phyloP scores from a whole-genome alignment of 1,140 invertebrate species.

The Oryctes rhinoceros region DNA sequence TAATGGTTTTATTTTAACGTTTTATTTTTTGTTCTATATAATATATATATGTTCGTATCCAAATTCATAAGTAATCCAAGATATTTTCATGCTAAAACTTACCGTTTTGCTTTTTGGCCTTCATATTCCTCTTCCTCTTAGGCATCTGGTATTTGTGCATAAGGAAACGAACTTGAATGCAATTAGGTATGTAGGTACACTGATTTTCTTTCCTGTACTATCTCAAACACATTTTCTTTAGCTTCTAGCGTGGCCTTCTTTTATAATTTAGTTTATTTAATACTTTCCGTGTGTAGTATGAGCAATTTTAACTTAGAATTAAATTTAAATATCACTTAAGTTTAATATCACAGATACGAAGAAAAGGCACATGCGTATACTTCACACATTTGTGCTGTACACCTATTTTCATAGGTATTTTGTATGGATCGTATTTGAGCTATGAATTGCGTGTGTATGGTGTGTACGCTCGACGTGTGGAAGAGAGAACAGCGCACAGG shows the following conservation, averaged over 20 bases:
- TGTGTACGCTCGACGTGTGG: background rate
- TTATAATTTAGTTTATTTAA: background rate
- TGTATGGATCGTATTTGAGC: background rate
- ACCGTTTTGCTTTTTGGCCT: slow-evolving; percentile 52
- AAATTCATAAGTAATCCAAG: too few species aligned
- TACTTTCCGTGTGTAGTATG: background rate
- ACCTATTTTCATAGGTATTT: background rate
- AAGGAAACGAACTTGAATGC: too few species aligned
- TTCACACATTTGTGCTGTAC: slow-evolving; percentile 9
- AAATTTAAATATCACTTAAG: slow-evolving; percentile 32
- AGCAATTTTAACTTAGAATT: slow-evolving; percentile 10
- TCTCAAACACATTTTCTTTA: background rate
- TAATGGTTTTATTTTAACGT: too few species aligned
- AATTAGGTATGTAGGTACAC: background rate
- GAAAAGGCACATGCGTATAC: background rate
- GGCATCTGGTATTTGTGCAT: slow-evolving; percentile 46
- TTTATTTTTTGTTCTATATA: too few species aligned
- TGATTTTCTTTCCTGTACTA: background rate
- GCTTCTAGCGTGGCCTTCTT: background rate
- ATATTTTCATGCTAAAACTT: slow-evolving; percentile 6
- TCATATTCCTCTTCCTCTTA: slow-evolving; percentile 49
- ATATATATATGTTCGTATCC: too few species aligned
- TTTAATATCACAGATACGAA: slow-evolving; percentile 36
- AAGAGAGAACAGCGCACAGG: background rate
- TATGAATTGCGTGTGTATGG: background rate